phyloP scores from a whole-genome alignment of 2,113 vertebrate species.

The Gasterosteus aculeatus region DNA sequence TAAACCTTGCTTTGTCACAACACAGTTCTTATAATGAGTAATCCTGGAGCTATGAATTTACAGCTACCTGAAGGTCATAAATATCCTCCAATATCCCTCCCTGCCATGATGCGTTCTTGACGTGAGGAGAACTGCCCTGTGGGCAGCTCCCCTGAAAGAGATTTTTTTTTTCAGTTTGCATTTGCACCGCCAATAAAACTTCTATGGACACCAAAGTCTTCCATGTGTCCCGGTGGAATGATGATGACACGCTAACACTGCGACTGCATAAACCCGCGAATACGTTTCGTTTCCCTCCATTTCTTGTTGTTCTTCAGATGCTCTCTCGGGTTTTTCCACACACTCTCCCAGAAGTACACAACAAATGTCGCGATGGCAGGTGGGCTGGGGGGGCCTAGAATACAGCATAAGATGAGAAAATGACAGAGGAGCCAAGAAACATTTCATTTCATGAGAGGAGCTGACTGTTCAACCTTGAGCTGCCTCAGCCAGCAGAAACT shows the following conservation, averaged over 20 bases:
- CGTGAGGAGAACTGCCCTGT: background rate
- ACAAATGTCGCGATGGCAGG: too few relatives aligned
- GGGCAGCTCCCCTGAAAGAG: background rate
- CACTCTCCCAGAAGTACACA: background rate
- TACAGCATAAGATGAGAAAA: constrained; percentile 10
- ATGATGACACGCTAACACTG: background rate
- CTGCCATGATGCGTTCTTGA: background rate
- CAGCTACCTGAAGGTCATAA: constrained; percentile 23
- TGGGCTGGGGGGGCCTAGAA: background rate
- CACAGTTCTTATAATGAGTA: background rate
- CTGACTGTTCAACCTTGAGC: background rate
- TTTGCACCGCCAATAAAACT: background rate
- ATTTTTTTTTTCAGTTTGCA: background rate
- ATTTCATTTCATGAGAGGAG: constrained; percentile 5
- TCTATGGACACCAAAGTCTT: background rate
- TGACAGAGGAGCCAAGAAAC: constrained; percentile 6
- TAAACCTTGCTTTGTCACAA: background rate
- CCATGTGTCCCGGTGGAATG: background rate
- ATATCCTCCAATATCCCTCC: background rate
- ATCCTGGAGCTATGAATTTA: constrained; percentile 10
- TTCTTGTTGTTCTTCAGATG: background rate
- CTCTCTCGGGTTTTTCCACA: too few relatives aligned
- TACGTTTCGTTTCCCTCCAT: background rate
- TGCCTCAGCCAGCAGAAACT: constrained; percentile 28
- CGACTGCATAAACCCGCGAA: background rate